Conservation (phyloP, 2,113 vertebrate genomes). For the Meriones unguiculatus region DNA sequence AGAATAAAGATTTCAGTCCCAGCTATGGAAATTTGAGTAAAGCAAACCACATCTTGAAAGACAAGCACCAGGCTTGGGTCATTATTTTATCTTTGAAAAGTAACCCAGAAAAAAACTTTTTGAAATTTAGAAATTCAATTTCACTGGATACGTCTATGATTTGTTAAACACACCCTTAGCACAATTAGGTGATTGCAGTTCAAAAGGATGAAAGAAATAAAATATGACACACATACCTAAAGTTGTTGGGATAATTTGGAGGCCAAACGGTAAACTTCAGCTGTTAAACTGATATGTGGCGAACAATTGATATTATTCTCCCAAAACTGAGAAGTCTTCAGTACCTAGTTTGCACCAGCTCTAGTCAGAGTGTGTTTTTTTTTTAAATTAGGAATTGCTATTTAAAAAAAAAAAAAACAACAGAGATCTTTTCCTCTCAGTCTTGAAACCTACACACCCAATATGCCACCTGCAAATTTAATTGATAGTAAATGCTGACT, state of each 20-base stretch:
- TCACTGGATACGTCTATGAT: not conserved
- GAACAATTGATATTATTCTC: not conserved
- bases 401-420: not conserved
- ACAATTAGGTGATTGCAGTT: not conserved
- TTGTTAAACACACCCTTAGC: not conserved
- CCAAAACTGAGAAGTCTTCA: not conserved
- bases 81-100: conserved; percentile 31
- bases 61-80: not conserved
- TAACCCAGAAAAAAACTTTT: not conserved
- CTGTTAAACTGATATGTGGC: not conserved
- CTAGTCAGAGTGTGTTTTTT: not conserved
- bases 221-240: not conserved
- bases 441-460: not conserved
- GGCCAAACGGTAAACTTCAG: not conserved
- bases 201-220: not conserved
- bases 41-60: conserved; percentile 13
- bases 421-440: not conserved
- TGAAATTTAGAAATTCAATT: conserved; percentile 26
- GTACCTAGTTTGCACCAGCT: not conserved
- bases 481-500: conserved; percentile 60
- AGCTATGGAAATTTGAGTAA: conserved; percentile 31
- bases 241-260: not conserved
- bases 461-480: not conserved
- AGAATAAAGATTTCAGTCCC: not conserved
- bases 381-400: conserved; percentile 4